Evolutionary conservation across 2,113 vertebrate genomes (phyloP), one percentile per base, ranked within the genome.

Genomic region (Mustelus asterias): DNA sequence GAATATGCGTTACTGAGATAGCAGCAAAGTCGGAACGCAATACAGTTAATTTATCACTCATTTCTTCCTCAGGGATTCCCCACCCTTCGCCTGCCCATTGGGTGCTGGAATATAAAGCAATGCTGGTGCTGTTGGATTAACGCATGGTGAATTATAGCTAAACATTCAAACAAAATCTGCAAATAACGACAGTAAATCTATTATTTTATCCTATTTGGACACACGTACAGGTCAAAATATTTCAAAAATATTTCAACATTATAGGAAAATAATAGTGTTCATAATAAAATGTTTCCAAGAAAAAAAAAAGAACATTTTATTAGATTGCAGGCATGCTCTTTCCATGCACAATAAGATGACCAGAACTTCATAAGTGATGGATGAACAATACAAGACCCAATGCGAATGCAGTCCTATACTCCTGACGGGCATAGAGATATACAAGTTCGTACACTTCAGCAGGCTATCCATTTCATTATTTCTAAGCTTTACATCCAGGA

Each of bases 251-350:
- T 90, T 60, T 90, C 88, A 88, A 41, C 85, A 88, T 54, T 26
- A 88, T 10, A 90, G 54, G 13, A 90, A 90, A 88, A 54, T 54
- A 54, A 58, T n/a, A 16, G 54, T 16, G 33, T 29, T 90, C 11
- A 90, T 89, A 60, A 90, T 90, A 90, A 90, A 90, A 90, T 90
- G 54, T 60, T 90, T 60, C 88, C 54, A n/a, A 54, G 85, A 22
- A 41, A 83, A 29, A 88, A 88, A 88, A 33, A 29, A 14, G 26
- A 90, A 92, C 58, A 60, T 37, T 92, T n/a, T 60, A 92, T 83
- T 41, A 8, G 6, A 29, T n/a, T 92, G 13, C 88, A 92, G 29
- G 54, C 88, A 92, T 33, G 29, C 54, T 63, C 44, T 48, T 85
- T 89, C 24, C 29, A n/a, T 9, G 6, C 26, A 63, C 33, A 63